phyloP scores from a whole-genome alignment of 2,797 vertebrate species.

The Cirrhinus mrigala region DNA sequence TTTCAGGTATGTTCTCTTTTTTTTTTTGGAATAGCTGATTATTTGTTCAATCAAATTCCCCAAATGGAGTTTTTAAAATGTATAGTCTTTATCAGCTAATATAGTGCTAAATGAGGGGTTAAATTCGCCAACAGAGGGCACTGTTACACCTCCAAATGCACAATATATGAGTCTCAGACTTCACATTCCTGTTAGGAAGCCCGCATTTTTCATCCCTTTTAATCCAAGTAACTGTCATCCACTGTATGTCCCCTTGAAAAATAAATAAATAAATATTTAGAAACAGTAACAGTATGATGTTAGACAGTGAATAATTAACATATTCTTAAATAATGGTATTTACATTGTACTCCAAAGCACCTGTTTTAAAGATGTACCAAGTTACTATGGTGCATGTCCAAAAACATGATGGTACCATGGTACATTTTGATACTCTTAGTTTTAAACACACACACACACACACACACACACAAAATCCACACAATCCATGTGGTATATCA shows the following conservation, averaged over 20 bases:
- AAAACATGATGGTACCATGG: not conserved
- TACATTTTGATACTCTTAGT: not conserved
- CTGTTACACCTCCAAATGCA: constrained; percentile 55
- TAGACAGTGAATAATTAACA: not conserved
- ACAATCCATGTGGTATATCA: not conserved
- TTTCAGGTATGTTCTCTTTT: not conserved
- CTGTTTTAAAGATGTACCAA: not conserved
- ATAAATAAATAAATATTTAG: too few relatives aligned
- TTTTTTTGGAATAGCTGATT: too few relatives aligned
- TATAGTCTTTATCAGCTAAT: not conserved
- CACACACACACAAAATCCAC: not conserved
- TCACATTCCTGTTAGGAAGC: not conserved
- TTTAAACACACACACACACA: not conserved
- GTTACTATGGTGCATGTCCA: not conserved
- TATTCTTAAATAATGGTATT: not conserved
- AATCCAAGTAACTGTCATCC: not conserved
- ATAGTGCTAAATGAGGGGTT: not conserved
- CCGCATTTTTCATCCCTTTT: not conserved
- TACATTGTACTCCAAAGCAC: not conserved
- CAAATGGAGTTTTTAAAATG: not conserved
- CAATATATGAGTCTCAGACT: not conserved
- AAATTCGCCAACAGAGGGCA: constrained; percentile 61
- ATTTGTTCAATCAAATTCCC: not conserved
- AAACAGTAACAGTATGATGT: not conserved
- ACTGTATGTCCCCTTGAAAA: too few relatives aligned